Conservation (phyloP, 2,113 vertebrate species). For the Eidolon helvum region DNA sequence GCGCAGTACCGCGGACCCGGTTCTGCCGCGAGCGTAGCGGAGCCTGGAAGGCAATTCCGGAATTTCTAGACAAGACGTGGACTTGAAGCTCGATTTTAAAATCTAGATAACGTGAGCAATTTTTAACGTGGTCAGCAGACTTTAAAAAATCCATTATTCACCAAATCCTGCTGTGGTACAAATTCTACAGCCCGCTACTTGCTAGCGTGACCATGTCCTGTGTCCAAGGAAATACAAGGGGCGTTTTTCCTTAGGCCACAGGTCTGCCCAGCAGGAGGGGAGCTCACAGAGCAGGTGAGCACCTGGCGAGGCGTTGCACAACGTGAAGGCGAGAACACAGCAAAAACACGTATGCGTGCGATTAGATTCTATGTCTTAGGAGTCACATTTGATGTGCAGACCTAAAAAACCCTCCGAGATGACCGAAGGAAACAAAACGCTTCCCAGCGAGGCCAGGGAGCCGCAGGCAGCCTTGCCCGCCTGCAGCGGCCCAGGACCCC, state of each 20-base stretch:
- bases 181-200: fast-evolving
- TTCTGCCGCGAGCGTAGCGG: background rate
- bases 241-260: fast-evolving
- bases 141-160: background rate
- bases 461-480: too few relatives aligned
- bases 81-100: background rate
- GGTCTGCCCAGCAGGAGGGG: fast-evolving
- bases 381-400: fast-evolving
- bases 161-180: background rate
- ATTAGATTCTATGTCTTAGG: background rate
- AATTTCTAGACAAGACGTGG: background rate
- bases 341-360: background rate
- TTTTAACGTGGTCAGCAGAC: background rate
- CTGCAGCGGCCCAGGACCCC: fast-evolving
- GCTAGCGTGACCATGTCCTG: background rate
- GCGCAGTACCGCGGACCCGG: background rate
- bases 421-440: background rate
- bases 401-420: background rate
- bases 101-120: background rate
- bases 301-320: background rate
- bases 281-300: fast-evolving
- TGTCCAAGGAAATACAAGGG: fast-evolving
- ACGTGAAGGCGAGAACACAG: background rate
- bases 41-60: background rate
- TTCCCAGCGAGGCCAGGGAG: background rate